These are phyloP conservation scores for Leguminivora glycinivorella DNA, from an alignment of 1,140 invertebrate species.

Conservation along the genomic window DNA sequence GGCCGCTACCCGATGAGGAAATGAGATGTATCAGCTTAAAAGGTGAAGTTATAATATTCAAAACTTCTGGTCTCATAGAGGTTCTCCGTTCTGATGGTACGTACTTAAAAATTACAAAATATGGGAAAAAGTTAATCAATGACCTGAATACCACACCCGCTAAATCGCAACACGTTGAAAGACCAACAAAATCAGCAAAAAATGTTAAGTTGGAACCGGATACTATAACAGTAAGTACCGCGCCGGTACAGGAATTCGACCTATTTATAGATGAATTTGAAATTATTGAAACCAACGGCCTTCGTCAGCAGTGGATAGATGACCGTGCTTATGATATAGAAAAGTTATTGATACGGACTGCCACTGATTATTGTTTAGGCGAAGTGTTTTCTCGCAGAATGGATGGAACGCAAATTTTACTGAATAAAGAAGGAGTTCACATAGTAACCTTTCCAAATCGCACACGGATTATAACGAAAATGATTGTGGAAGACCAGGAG, in stretches of 20 bases:
- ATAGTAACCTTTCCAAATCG: constrained; percentile 73
- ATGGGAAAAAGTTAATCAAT: constrained; percentile 42
- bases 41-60: constrained; percentile 71
- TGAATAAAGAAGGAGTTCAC: constrained; percentile 76
- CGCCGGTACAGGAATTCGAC: constrained; percentile 41
- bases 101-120: constrained; percentile 59
- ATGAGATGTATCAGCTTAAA: constrained; percentile 67
- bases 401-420: constrained; percentile 77
- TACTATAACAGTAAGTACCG: constrained; percentile 26
- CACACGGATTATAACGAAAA: constrained; percentile 75
- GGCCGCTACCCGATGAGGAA: constrained; percentile 50
- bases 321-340: constrained; percentile 55
- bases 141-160: constrained; percentile 43
- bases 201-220: constrained; percentile 43
- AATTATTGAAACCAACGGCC: constrained; percentile 55
- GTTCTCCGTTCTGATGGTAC: constrained; percentile 58
- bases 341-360: constrained; percentile 74
- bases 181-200: constrained; percentile 54
- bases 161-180: constrained; percentile 43
- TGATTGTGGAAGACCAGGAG: constrained; percentile 67
- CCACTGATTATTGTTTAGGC: constrained; percentile 75
- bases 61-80: constrained; percentile 54
- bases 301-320: constrained; percentile 56
- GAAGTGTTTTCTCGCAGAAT: constrained; percentile 78
- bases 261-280: constrained; percentile 65